Conservation (phyloP, 2,113 vertebrate genomes). For the Pelusios castaneus region DNA sequence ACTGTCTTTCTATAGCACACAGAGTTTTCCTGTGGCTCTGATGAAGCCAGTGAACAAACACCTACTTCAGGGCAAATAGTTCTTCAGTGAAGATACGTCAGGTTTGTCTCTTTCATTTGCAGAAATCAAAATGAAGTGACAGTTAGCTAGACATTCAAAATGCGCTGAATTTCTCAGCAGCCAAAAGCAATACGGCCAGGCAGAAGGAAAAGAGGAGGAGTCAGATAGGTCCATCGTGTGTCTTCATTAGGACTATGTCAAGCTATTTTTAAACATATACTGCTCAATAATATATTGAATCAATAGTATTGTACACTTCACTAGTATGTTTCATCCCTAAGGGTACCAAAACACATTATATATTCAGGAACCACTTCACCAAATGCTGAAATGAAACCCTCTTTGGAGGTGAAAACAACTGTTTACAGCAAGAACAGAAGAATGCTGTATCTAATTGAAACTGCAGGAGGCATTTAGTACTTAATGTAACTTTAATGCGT, state of each 20-base stretch:
- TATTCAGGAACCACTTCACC: not conserved
- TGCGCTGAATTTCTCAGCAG: conserved; percentile 10
- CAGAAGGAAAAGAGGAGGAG: not conserved
- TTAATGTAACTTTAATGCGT: not conserved
- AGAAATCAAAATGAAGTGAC: conserved; percentile 39
- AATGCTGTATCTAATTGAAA: not conserved
- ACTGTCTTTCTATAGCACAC: not conserved
- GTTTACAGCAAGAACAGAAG: not conserved
- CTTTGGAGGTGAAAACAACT: not conserved
- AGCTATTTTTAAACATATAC: not conserved
- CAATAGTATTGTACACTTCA: not conserved
- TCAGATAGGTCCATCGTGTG: not conserved
- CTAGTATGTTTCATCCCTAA: not conserved
- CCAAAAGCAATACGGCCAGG: not conserved
- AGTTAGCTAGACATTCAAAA: conserved; percentile 23
- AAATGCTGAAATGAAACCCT: not conserved
- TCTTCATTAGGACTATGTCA: not conserved
- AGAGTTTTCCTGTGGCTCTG: conserved; percentile 28
- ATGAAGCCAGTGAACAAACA: conserved; percentile 50
- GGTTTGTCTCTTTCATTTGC: conserved; percentile 18
- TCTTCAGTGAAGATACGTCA: conserved; percentile 40
- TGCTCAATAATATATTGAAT: not conserved
- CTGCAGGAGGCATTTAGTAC: not conserved
- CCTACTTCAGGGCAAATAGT: conserved; percentile 36
- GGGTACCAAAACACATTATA: not conserved